Evolutionary conservation across 2,797 vertebrate species (phyloP), one percentile per base, ranked within the genome.

Genomic region (Arctocebus calabarensis): DNA sequence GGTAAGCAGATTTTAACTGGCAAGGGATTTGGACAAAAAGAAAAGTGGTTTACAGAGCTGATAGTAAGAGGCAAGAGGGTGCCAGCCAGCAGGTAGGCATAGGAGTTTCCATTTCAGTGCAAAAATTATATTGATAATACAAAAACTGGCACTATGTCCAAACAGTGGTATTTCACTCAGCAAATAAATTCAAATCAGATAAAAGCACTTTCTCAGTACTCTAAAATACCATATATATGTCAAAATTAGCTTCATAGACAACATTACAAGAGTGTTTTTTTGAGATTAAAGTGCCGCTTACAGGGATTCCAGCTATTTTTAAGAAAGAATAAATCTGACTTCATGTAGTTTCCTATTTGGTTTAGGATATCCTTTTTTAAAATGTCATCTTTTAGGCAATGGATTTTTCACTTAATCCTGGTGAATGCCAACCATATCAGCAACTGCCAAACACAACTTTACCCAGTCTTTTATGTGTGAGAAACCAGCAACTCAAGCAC

Each of bases 371-470:
- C 16, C 79, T 94, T 68, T 91, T 90, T 66, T 77, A 5, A 96
- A 97, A 98, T 97, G 62, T 86, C 64, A 64, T 40, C 90, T 96
- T 96, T 94, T 94, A 79, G n/a, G 84, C 57, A 34, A 66, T 94
- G 40, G 34, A 40, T 77, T 94, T 97, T 40, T 88, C 40, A 89
- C 37, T 92, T 96, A 97, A 95, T 93, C 23, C 55, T 85, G 68
- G 32, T n/a, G 52, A 97, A 92, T 87, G 25, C 23, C 66, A 94
- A 32, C 6, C 52, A 6, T 66, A n/a, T 90, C 52, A 13, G 34
- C 40, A 27, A 55, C 25, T 81, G 64, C 84, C 85, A 91, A 97
- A 94, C 45, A 77, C 48, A 96, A 64, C 40, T 70, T 45, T 61
- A 40, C 12, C 70, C 32, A n/a, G n/a, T 7, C 61, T 81, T 95